Conservation (phyloP, 2,797 vertebrate species). For the Argentina silus region DNA sequence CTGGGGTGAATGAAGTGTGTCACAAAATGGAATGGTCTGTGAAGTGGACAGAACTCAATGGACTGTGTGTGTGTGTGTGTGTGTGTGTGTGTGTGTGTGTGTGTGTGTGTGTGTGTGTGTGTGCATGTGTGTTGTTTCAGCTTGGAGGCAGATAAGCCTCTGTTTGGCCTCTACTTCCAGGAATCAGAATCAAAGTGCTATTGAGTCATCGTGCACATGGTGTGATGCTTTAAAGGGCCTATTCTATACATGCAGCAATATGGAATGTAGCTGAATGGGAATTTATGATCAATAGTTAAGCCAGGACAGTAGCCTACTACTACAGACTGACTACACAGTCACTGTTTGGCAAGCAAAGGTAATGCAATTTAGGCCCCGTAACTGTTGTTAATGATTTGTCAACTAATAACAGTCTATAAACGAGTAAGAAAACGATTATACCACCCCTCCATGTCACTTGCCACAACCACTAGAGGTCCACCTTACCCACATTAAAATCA, state of each 20-base stretch:
- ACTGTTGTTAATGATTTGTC: background rate
- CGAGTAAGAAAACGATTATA: no score
- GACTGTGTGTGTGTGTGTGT: background rate
- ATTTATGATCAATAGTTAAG: background rate
- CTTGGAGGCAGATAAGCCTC: constrained; percentile 15
- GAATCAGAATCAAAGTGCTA: background rate
- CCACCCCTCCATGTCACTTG: background rate
- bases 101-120: background rate
- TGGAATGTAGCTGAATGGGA: background rate
- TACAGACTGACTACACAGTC: background rate
- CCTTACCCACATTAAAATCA: background rate
- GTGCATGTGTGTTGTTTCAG: constrained; percentile 9
- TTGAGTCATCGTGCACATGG: background rate
- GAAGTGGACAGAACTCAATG: background rate
- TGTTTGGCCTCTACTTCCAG: background rate
- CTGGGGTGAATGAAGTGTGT: constrained; percentile 8
- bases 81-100: constrained; percentile 9
- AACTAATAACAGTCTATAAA: no score
- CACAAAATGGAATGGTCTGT: background rate
- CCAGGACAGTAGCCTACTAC: background rate
- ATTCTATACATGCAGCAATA: background rate
- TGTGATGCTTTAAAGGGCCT: background rate
- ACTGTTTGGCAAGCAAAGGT: no score
- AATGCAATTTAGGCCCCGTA: no score
- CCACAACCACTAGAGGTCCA: background rate